Evolutionary conservation across 2,797 vertebrate species (phyloP).

Genomic region (Atherinosoma microstoma): DNA sequence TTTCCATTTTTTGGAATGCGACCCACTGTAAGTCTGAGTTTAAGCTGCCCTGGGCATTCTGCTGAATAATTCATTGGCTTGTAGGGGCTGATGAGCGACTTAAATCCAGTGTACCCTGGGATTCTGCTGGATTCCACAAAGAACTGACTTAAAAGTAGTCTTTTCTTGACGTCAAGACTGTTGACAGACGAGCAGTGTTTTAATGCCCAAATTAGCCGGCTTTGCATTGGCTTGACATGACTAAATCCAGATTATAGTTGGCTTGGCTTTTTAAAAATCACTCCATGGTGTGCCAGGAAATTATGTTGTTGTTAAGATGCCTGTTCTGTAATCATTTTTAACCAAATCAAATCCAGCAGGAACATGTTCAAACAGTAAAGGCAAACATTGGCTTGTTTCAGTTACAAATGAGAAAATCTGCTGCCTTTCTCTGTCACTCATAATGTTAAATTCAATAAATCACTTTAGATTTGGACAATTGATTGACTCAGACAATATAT

Average conservation of each 20-base stretch:
- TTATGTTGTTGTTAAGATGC: slow-evolving; percentile 32
- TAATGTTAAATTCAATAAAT: neutral
- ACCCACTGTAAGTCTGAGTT: slow-evolving; percentile 35
- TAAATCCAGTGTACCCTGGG: neutral
- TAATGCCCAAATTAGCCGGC: slow-evolving; percentile 41
- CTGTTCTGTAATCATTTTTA: slow-evolving; percentile 35
- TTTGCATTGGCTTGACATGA: slow-evolving; percentile 47
- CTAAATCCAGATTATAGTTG: slow-evolving; percentile 62
- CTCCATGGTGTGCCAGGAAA: slow-evolving; percentile 33
- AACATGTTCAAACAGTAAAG: neutral
- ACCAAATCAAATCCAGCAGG: slow-evolving; percentile 35
- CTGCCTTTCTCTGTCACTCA: too few species aligned
- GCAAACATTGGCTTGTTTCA: neutral
- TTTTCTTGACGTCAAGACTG: slow-evolving; percentile 29
- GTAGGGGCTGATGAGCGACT: slow-evolving; percentile 41
- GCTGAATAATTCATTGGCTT: slow-evolving; percentile 61
- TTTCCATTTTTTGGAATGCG: slow-evolving; percentile 30
- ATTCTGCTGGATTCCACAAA: slow-evolving; percentile 17
- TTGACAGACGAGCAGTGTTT: slow-evolving; percentile 39
- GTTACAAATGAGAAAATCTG: neutral
- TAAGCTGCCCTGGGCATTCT: slow-evolving; percentile 40
- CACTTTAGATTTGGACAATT: neutral
- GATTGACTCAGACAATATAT: neutral
- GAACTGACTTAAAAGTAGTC: slow-evolving; percentile 4
- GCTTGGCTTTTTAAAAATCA: slow-evolving; percentile 49